Conservation (phyloP, 2,113 vertebrate species). For the Myodes glareolus region DNA sequence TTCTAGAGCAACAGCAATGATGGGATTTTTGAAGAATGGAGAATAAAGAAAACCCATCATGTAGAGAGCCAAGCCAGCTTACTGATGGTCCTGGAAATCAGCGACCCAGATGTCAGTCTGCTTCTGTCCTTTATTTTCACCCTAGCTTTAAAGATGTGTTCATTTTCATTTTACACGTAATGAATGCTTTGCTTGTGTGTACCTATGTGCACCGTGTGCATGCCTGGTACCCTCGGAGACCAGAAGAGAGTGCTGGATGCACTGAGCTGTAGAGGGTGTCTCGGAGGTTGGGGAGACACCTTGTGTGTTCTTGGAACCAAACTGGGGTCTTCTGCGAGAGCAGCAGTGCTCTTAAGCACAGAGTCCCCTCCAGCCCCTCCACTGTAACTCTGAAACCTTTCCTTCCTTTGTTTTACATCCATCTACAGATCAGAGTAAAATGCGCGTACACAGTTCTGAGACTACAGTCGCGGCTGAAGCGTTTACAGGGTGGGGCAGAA, state of each 20-base stretch:
- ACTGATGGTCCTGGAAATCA: background rate
- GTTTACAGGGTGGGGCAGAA: background rate
- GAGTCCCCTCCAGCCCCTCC: background rate
- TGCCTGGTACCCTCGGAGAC: background rate
- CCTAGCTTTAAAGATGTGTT: background rate
- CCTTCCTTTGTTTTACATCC: background rate
- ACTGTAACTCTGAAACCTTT: background rate
- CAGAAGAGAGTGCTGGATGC: background rate
- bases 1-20: background rate
- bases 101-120: background rate
- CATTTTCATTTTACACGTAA: background rate
- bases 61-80: background rate
- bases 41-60: background rate
- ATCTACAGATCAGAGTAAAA: background rate
- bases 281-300: too few species aligned
- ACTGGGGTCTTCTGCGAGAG: background rate
- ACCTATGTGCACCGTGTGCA: too few species aligned
- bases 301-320: too few species aligned
- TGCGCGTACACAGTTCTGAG: background rate
- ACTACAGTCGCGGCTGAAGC: background rate
- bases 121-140: background rate
- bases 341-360: background rate
- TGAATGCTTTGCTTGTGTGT: background rate
- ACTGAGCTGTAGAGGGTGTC: too few species aligned
- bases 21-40: conserved; percentile 23